These are phyloP conservation scores for Pimephales promelas DNA, from an alignment of 2,113 vertebrate genomes.

Conservation along the genomic window DNA sequence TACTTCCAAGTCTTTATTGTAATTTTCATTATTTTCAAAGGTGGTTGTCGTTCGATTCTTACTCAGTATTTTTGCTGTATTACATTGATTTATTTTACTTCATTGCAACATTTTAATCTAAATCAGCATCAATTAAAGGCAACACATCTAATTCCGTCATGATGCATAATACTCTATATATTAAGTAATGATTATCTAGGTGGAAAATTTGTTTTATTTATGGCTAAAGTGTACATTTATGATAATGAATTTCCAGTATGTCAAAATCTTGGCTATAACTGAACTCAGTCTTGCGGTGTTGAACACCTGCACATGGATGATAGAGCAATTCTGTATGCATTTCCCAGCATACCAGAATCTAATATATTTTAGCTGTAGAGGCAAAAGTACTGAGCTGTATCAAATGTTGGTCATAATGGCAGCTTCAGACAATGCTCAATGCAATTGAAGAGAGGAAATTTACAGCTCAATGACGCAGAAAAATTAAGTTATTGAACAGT, in stretches of 20 bases:
- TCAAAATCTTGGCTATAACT: not conserved
- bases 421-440: not conserved
- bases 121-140: not conserved
- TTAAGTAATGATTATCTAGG: not conserved
- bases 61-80: not conserved
- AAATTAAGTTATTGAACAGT: not conserved
- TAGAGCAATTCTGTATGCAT: constrained; percentile 12
- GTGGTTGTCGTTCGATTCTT: not conserved
- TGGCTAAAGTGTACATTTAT: not conserved
- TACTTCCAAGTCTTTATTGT: not conserved
- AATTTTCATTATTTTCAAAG: not conserved
- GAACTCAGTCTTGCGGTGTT: not conserved
- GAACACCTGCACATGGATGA: constrained; percentile 10
- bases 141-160: not conserved
- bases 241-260: not conserved
- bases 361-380: constrained; percentile 17
- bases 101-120: not conserved
- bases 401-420: constrained; percentile 27
- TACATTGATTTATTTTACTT: not conserved
- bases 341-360: not conserved
- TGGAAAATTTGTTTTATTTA: not conserved
- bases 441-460: constrained; percentile 5
- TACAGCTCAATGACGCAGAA: constrained; percentile 37
- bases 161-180: not conserved
- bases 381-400: constrained; percentile 23